These are phyloP conservation scores for Lanius ludovicianus DNA, from an alignment of 2,113 vertebrate genomes.

Conservation along the genomic window DNA sequence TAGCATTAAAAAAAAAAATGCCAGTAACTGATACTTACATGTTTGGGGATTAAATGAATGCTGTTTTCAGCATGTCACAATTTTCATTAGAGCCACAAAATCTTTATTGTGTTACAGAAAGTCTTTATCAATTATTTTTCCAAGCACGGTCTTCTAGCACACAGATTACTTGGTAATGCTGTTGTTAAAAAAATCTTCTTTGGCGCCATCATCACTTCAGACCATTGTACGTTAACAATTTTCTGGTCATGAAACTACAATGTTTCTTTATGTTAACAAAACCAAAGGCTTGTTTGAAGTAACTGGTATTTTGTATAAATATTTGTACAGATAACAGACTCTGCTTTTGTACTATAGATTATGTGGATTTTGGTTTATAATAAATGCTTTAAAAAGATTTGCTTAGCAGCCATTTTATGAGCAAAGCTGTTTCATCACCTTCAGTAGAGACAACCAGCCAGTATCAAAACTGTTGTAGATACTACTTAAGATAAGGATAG, in stretches of 20 bases:
- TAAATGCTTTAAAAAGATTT: slow-evolving; percentile 53
- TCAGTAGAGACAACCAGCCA: neutral
- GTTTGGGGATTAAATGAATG: neutral
- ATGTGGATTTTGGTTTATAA: slow-evolving; percentile 68
- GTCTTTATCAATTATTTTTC: neutral
- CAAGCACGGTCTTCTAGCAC: neutral
- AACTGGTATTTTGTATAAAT: slow-evolving; percentile 57
- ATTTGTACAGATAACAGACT: slow-evolving; percentile 60
- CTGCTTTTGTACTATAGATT: slow-evolving; percentile 60
- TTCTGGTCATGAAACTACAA: neutral
- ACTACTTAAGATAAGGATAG: neutral
- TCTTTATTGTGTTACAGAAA: neutral
- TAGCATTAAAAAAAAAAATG: neutral
- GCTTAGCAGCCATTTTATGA: slow-evolving; percentile 18
- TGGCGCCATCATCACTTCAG: neutral
- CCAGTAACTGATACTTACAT: neutral
- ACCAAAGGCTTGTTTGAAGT: slow-evolving; percentile 52
- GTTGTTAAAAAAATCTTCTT: neutral
- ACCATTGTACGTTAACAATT: neutral
- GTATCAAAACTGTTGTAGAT: neutral
- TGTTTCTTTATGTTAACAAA: slow-evolving; percentile 25
- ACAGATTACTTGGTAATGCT: neutral
- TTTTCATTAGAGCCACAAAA: neutral
- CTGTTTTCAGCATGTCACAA: neutral
- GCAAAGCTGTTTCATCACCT: neutral